A percentile compares a stretch with the other conserved stretches of the same genome.
Evolutionary conservation across 2,888 invertebrate genomes (phyloP).

Genomic region (Prenolepis imparis): DNA sequence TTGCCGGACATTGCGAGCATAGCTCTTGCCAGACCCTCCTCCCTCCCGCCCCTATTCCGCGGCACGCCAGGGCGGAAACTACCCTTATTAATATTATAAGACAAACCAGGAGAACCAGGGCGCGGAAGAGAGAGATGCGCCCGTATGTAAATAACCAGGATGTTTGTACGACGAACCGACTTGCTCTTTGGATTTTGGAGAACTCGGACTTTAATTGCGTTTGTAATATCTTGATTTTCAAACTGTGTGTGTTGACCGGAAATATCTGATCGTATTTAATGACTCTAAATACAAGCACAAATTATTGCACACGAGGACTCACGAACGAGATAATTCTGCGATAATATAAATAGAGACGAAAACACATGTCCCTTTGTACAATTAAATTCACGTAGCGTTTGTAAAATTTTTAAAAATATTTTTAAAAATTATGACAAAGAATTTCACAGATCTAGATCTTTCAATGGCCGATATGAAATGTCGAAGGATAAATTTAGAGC

Average conservation of each 20-base stretch:
- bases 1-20: slow-evolving; percentile 86
- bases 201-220: slow-evolving; percentile 60
- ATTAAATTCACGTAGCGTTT: background rate
- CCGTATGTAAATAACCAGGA: slow-evolving; percentile 82
- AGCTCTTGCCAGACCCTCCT: slow-evolving; percentile 83
- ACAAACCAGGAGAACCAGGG: slow-evolving; percentile 77
- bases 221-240: slow-evolving; percentile 46
- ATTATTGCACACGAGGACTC: background rate
- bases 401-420: background rate
- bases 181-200: slow-evolving; percentile 55
- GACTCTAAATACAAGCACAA: background rate
- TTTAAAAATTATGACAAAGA: background rate
- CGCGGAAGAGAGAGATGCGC: slow-evolving; percentile 59
- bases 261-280: slow-evolving; percentile 29
- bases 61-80: slow-evolving; percentile 83
- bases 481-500: background rate
- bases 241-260: background rate
- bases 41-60: slow-evolving; percentile 75
- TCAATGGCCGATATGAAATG: background rate
- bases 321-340: background rate
- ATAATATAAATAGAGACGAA: background rate
- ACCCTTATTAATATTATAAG: slow-evolving; percentile 86
- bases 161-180: slow-evolving; percentile 78
- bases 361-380: background rate
- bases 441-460: background rate